Conservation (phyloP, 2,113 vertebrate genomes). For the Laticauda laticaudata region DNA sequence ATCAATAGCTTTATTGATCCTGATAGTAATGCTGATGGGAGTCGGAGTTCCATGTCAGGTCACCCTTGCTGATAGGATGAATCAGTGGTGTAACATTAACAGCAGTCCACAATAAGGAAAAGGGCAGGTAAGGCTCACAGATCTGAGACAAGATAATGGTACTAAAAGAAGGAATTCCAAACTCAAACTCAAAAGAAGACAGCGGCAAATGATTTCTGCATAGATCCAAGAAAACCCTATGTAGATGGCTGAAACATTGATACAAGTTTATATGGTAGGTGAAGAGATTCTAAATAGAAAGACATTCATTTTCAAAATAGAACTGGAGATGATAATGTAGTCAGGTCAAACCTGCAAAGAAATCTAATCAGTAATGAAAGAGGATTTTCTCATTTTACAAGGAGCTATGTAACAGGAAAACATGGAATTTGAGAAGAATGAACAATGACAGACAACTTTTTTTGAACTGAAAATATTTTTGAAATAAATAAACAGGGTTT, state of each 20-base stretch:
- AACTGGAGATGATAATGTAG: neutral
- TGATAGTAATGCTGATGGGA: neutral
- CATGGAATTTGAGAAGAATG: neutral
- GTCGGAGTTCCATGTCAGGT: neutral
- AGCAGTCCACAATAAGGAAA: neutral
- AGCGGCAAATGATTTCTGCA: neutral
- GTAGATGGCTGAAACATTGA: neutral
- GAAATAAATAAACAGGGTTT: neutral
- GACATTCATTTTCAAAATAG: neutral
- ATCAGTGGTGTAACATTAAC: neutral
- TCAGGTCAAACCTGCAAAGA: neutral
- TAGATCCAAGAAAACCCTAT: neutral
- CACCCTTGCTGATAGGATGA: neutral
- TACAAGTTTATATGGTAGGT: neutral
- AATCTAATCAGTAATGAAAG: neutral
- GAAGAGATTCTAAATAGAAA: neutral
- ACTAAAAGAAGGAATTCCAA: neutral
- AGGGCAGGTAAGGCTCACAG: neutral
- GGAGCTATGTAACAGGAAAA: neutral
- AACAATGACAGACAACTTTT: neutral
- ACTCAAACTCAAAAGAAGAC: neutral
- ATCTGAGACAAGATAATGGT: neutral
- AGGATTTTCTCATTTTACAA: neutral
- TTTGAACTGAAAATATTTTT: neutral
- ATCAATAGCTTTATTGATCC: neutral